Evolutionary conservation across 2,113 vertebrate species (phyloP).

Genomic region (Numida meleagris): DNA sequence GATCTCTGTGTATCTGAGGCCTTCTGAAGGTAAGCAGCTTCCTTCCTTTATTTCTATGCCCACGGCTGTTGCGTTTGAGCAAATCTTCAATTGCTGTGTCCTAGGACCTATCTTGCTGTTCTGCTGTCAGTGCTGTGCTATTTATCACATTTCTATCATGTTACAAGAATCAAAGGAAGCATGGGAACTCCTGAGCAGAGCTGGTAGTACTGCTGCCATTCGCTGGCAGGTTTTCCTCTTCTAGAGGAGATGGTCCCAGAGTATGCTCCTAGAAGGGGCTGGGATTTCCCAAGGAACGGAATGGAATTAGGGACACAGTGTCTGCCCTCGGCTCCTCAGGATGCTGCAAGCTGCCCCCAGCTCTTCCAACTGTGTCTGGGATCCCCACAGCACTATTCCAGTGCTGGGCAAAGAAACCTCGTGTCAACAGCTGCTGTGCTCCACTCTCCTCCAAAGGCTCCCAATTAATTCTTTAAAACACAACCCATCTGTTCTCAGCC

Average conservation of each 20-base stretch:
- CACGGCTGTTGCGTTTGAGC: too few relatives aligned
- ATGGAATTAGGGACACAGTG: background rate
- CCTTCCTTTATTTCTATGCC: too few relatives aligned
- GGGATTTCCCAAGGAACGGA: background rate
- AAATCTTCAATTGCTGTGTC: too few relatives aligned
- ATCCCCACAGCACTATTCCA: background rate
- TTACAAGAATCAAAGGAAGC: background rate
- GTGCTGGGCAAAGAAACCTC: background rate
- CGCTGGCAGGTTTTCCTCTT: background rate
- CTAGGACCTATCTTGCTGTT: too few relatives aligned
- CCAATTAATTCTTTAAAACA: background rate
- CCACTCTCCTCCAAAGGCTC: background rate
- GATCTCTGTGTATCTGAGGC: too few relatives aligned
- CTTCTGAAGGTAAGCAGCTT: too few relatives aligned
- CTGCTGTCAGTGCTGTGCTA: too few relatives aligned
- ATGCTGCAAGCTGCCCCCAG: background rate
- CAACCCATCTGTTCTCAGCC: background rate
- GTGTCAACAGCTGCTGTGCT: background rate
- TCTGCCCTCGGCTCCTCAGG: background rate
- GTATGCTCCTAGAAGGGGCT: background rate
- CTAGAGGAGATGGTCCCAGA: background rate
- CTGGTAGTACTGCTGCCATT: background rate
- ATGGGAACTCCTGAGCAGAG: background rate
- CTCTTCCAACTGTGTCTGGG: accelerated
- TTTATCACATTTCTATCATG: too few relatives aligned